phyloP scores from a whole-genome alignment of 2,113 vertebrate genomes.

The Alligator mississippiensis region DNA sequence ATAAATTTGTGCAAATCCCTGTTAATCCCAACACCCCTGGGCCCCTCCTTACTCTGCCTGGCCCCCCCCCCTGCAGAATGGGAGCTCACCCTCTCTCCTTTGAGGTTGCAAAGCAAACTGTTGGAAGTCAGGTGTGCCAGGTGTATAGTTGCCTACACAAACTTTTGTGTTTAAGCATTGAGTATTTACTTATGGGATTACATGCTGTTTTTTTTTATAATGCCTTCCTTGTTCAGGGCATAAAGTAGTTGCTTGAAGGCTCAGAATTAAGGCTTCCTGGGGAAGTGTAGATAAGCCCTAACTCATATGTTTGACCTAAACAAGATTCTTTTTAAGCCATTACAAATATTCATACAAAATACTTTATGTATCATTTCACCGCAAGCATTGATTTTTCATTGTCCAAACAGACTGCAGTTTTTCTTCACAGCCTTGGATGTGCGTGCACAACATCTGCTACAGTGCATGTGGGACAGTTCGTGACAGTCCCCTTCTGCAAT shows the following conservation, averaged over 20 bases:
- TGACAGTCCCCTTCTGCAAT: neutral
- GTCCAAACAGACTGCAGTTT: neutral
- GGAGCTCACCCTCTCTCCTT: neutral
- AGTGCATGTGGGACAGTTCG: neutral
- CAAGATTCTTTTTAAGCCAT: no score
- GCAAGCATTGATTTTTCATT: neutral
- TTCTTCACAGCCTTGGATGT: neutral
- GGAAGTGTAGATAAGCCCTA: neutral
- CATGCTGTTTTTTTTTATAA: rapidly evolving
- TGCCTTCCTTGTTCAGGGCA: neutral
- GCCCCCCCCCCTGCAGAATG: neutral
- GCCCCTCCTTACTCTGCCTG: neutral
- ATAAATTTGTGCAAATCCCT: no score
- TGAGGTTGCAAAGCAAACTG: neutral
- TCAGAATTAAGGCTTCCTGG: neutral
- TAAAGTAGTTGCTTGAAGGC: neutral
- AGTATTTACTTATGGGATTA: neutral
- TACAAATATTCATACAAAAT: neutral
- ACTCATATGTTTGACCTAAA: no score
- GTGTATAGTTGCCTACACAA: neutral
- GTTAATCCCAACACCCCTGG: no score
- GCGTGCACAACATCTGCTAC: neutral
- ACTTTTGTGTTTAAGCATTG: neutral
- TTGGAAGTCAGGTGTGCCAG: neutral
- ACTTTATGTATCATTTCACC: neutral